Evolutionary conservation across 2,888 invertebrate species (phyloP).

Genomic region (Nomada hirtipes): DNA sequence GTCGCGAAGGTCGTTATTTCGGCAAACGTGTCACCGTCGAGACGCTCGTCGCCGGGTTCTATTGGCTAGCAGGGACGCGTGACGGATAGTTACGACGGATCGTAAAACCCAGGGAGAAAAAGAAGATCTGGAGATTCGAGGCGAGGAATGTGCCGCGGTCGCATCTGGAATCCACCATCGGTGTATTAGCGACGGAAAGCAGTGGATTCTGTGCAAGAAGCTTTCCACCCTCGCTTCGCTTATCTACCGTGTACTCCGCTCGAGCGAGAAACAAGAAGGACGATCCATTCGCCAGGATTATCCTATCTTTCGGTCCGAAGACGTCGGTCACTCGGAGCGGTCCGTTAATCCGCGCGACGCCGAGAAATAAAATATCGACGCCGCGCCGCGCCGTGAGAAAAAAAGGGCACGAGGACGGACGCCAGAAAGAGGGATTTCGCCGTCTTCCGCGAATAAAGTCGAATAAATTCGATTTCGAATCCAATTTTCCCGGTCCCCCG

Average conservation of each 20-base stretch:
- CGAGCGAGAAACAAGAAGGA: neutral
- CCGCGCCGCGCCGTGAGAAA: conserved; percentile 2
- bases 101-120: neutral
- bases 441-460: conserved; percentile 54
- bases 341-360: conserved; percentile 49
- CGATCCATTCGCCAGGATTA: conserved; percentile 54
- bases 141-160: conserved; percentile 4
- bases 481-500: conserved; percentile 60
- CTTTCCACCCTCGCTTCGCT: conserved; percentile 2
- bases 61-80: too few relatives aligned
- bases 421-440: conserved; percentile 38
- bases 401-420: neutral
- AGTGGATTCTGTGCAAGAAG: neutral
- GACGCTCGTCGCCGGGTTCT: too few relatives aligned
- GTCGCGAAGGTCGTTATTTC: too few relatives aligned
- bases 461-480: conserved; percentile 65
- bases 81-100: neutral
- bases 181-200: conserved; percentile 14
- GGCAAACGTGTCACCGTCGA: too few relatives aligned
- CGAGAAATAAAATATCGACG: conserved; percentile 43
- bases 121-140: conserved; percentile 1
- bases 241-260: neutral
- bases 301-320: conserved; percentile 34
- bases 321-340: conserved; percentile 55
- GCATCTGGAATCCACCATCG: conserved; percentile 30